Percentiles rank a stretch among this genome's conserved stretches.
Conservation (phyloP, 2,113 vertebrate species). For the Oceanodroma tethys region DNA sequence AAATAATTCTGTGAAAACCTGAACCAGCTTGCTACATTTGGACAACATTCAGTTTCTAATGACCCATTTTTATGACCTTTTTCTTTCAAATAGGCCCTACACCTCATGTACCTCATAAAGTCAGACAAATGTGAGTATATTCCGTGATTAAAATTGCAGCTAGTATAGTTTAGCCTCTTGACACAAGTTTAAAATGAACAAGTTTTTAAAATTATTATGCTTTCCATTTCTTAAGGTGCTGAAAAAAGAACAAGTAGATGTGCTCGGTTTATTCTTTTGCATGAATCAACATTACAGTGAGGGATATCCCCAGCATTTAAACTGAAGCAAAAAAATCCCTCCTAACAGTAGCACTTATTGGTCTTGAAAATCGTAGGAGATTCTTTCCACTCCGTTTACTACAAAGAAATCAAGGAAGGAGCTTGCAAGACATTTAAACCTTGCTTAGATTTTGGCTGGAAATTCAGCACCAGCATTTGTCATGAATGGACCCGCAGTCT, state of each 20-base stretch:
- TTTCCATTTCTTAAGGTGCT: slow-evolving; percentile 27
- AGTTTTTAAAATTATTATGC: slow-evolving; percentile 48
- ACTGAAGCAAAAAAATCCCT: slow-evolving; percentile 47
- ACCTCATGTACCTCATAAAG: slow-evolving; percentile 50
- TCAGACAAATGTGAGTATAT: slow-evolving; percentile 58
- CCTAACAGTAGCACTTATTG: slow-evolving; percentile 19
- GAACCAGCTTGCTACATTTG: background rate
- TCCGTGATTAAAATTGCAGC: slow-evolving; percentile 66
- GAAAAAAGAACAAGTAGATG: slow-evolving; percentile 33
- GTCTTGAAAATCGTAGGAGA: slow-evolving; percentile 44
- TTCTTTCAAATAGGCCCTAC: background rate
- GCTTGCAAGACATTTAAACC: background rate
- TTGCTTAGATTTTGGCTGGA: background rate
- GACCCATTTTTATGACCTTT: slow-evolving; percentile 14
- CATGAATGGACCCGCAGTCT: background rate
- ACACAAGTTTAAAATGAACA: slow-evolving; percentile 59
- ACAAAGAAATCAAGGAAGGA: slow-evolving; percentile 38
- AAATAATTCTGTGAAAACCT: background rate
- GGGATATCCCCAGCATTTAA: slow-evolving; percentile 36
- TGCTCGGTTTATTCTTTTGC: slow-evolving; percentile 9
- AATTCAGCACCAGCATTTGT: background rate
- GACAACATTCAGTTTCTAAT: background rate
- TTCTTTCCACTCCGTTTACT: slow-evolving; percentile 45
- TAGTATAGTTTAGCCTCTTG: slow-evolving; percentile 57
- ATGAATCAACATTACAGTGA: slow-evolving; percentile 55